These are phyloP conservation scores for Etia nguti DNA, from an alignment of 2,113 vertebrate species.

Conservation along the genomic window DNA sequence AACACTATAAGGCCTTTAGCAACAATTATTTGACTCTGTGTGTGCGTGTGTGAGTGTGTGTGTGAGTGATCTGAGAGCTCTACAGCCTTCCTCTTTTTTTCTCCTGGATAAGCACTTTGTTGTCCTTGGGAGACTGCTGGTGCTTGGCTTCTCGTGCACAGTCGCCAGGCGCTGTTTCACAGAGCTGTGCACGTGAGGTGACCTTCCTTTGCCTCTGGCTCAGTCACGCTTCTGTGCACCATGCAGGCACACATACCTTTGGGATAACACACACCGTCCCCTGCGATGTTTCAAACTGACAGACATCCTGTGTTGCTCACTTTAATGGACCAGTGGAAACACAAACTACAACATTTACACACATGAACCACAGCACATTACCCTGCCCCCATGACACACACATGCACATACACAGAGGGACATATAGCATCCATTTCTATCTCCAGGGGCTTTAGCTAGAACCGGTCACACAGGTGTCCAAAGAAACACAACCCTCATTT, in stretches of 20 bases:
- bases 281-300: slow-evolving; percentile 55
- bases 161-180: slow-evolving; percentile 50
- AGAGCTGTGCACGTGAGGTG: slow-evolving; percentile 61
- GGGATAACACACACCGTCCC: slow-evolving; percentile 41
- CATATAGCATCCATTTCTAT: background rate
- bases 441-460: slow-evolving; percentile 1
- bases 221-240: slow-evolving; percentile 49
- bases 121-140: slow-evolving; percentile 71
- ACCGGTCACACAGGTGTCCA: slow-evolving; percentile 8
- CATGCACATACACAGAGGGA: background rate
- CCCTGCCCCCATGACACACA: background rate
- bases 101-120: slow-evolving; percentile 70
- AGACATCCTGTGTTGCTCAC: slow-evolving; percentile 44
- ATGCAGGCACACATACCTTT: slow-evolving; percentile 7
- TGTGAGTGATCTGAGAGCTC: slow-evolving; percentile 30
- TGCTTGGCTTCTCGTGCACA: slow-evolving; percentile 61
- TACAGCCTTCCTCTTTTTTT: slow-evolving; percentile 42
- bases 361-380: background rate
- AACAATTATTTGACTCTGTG: background rate
- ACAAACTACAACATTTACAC: slow-evolving; percentile 33
- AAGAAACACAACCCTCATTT: background rate
- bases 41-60: background rate
- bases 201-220: slow-evolving; percentile 65
- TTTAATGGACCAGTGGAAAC: slow-evolving; percentile 44
- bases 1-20: slow-evolving; percentile 20